A percentile compares a stretch with the other conserved stretches of the same genome.
phyloP scores from a whole-genome alignment of 2,888 invertebrate species.

The Strigamia crassipes region DNA sequence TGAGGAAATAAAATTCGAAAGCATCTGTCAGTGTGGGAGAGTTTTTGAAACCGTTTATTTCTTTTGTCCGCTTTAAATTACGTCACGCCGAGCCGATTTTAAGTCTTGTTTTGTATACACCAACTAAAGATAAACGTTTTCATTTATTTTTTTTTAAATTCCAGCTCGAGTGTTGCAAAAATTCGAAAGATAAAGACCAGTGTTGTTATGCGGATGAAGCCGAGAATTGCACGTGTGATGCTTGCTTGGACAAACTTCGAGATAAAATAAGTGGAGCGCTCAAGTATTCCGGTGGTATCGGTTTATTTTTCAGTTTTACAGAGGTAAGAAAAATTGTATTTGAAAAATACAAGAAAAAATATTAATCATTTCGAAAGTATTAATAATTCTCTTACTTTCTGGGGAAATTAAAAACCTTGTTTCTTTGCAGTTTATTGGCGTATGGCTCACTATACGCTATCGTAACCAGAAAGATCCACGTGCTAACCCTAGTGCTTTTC shows the following conservation, averaged over 20 bases:
- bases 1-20: too few species aligned
- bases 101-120: too few species aligned
- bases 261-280: conserved; percentile 83
- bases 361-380: neutral
- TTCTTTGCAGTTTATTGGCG: conserved; percentile 86
- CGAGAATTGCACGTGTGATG: conserved; percentile 67
- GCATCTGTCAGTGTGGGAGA: too few species aligned
- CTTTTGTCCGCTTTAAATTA: too few species aligned
- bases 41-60: too few species aligned
- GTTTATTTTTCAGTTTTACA: conserved; percentile 94
- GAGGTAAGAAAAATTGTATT: conserved; percentile 72
- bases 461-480: conserved; percentile 98
- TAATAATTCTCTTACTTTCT: conserved; percentile 54
- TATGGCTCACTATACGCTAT: conserved; percentile 94
- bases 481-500: conserved; percentile 95
- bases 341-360: too few species aligned
- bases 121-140: too few species aligned
- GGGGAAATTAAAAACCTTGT: neutral
- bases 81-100: too few species aligned
- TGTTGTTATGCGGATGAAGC: conserved; percentile 50
- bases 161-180: conserved; percentile 52
- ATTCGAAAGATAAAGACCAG: conserved; percentile 37
- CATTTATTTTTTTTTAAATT: conserved; percentile 34
- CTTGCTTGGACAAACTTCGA: conserved; percentile 75
- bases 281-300: conserved; percentile 87